Base-by-base conservation (phyloP, 2,113 vertebrate species). In the Thryonomys swinderianus region DNA sequence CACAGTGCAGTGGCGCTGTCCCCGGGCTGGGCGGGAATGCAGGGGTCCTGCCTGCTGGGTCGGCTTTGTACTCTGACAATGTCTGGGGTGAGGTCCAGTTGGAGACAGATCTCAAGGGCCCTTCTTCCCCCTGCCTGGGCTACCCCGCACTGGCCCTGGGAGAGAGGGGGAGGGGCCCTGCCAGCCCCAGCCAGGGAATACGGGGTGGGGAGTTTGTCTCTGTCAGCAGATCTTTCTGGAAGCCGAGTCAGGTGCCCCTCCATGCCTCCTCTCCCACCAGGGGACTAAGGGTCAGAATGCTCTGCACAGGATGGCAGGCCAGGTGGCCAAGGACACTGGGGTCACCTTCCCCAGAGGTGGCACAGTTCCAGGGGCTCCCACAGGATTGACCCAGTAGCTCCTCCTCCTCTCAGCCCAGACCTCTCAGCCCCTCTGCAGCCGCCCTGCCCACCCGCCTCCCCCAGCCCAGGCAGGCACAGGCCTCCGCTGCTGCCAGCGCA, bases 211-310 rank as follows among this genome's bases (percentile, higher is more conserved):
- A 88, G 97, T 98, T 96, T 97, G 97, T 97, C 96, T 98, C 95
- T 91, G 97, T 98, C 98, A 98, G 98, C 98, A 98, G 98, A 98
- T 98, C 98, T 92, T 97, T 96, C 95, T 97, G 96, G 96, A 98
- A 98, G 97, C 97, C 98, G 97, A 98, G 97, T 98, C 97, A 98
- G 98, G 98, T 98, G 98, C 97, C 98, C 97, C 96, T 71, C 62
- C 16, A 86, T 92, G 90, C 97, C 82, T 97, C 85, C 96, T 95
- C 94, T 97, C 95, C 96, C 96, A 96, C 32, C 45, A 92, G 16
- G 95, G 78, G 79, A 88, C 67, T 0, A 0, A 79, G 90, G 93
- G 94, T 98, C 95, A 98, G 98, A 98, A 98, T 8, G 0, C 98
- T 79, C 74, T 90, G 97, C 95, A 94, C 97, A 86, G 95, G 93